A percentile compares a stretch with the other conserved stretches of the same genome.
Evolutionary conservation across 1,140 invertebrate species (phyloP).

Genomic region (Lanistes nyassanus): DNA sequence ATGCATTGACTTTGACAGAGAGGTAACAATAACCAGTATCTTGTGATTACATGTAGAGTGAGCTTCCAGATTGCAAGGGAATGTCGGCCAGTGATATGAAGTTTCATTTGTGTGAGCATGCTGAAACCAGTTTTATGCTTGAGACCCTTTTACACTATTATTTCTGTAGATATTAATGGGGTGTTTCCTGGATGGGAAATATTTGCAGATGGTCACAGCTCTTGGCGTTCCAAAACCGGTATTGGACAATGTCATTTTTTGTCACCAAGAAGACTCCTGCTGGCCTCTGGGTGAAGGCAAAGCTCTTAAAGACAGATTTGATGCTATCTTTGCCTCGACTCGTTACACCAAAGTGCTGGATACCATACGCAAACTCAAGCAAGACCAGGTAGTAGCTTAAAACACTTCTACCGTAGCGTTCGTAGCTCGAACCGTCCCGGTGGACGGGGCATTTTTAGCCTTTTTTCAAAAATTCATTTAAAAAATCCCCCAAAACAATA

Average conservation of each 20-base stretch:
- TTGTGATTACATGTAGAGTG: not conserved
- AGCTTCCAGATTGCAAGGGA: not conserved
- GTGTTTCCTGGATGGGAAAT: not conserved
- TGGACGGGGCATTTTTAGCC: no score
- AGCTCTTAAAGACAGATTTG: slow-evolving; percentile 94
- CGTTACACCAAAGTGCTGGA: slow-evolving; percentile 94
- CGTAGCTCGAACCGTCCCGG: no score
- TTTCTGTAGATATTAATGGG: no score
- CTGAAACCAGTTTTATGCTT: not conserved
- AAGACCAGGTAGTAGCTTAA: slow-evolving; percentile 74
- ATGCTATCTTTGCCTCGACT: slow-evolving; percentile 96
- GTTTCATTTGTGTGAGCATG: not conserved
- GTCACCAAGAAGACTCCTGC: slow-evolving; percentile 97
- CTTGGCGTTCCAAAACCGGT: slow-evolving; percentile 94
- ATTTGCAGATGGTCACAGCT: slow-evolving; percentile 63
- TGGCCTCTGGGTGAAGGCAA: slow-evolving; percentile 96
- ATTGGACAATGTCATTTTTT: slow-evolving; percentile 96
- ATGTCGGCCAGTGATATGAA: no score
- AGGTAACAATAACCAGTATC: slow-evolving; percentile 62
- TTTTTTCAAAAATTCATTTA: no score
- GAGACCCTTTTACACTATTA: no score
- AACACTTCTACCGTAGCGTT: no score
- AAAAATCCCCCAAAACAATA: no score
- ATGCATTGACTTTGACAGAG: slow-evolving; percentile 78
- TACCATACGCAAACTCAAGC: slow-evolving; percentile 77